Conservation (phyloP, 2,888 invertebrate species). For the Eubasilissa splendida region DNA sequence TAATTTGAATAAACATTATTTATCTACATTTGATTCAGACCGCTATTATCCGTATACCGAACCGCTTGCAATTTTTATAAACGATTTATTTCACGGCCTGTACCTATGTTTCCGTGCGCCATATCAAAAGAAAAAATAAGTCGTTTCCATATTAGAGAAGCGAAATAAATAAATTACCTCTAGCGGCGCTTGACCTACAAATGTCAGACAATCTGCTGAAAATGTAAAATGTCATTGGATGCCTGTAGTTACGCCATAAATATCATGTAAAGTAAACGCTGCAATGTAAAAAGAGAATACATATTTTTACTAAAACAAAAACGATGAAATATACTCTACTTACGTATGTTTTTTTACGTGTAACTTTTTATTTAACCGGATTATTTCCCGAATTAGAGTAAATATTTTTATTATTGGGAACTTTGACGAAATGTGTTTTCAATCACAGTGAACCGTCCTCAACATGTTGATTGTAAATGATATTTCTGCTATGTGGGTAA, state of each 20-base stretch:
- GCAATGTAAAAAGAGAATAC: background rate
- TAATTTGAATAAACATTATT: background rate
- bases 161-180: slow-evolving; percentile 15
- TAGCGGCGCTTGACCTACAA: slow-evolving; percentile 45
- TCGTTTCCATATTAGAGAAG: slow-evolving; percentile 1
- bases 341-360: background rate
- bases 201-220: slow-evolving; percentile 40
- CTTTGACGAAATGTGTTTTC: too few relatives aligned
- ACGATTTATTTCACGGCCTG: background rate
- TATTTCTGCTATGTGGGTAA: background rate
- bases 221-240: slow-evolving; percentile 43
- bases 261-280: background rate
- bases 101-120: background rate
- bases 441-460: too few relatives aligned
- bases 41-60: background rate
- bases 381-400: background rate
- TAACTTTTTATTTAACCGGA: background rate
- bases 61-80: background rate
- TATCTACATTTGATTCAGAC: background rate
- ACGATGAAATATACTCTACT: background rate
- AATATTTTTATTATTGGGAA: background rate
- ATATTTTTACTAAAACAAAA: background rate
- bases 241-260: background rate
- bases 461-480: background rate
- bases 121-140: background rate